Conservation (phyloP, 1,140 invertebrate genomes). For the Sarcophaga peregrina region DNA sequence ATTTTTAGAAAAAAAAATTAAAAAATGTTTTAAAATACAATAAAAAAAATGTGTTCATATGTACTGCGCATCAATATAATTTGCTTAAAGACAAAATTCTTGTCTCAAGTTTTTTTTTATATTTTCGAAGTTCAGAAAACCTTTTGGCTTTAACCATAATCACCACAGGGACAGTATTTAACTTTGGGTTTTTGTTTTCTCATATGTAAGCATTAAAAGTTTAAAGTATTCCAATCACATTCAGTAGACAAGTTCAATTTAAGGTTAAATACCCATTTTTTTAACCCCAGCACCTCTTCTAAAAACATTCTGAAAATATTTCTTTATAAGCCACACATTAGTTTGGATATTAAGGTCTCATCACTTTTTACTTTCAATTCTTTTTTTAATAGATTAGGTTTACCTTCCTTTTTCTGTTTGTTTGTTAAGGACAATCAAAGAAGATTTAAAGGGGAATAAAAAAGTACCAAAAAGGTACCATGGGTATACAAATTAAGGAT, state of each 20-base stretch:
- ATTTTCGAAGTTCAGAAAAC: background rate
- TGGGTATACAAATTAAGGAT: background rate
- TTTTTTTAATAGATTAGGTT: no score
- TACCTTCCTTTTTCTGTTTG: no score
- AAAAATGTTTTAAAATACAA: no score
- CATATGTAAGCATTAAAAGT: background rate
- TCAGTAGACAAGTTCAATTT: conserved; percentile 16
- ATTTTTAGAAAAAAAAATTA: no score
- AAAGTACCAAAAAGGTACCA: background rate
- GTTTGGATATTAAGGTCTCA: background rate
- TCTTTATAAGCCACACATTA: background rate
- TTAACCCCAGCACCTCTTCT: background rate
- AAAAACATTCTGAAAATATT: background rate
- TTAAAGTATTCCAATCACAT: background rate
- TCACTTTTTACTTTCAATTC: background rate
- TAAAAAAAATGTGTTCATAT: no score
- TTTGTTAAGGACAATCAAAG: no score
- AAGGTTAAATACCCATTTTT: background rate
- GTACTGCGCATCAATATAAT: no score
- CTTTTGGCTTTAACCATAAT: background rate
- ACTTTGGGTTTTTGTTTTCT: background rate
- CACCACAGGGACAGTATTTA: background rate
- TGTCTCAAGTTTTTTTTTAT: no score
- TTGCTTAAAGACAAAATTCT: no score
- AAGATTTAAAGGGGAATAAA: background rate